A percentile compares a stretch with the other conserved stretches of the same genome.
These are phyloP conservation scores for Rhopalosiphum nymphaeae DNA, from an alignment of 2,888 invertebrate species.

Conservation along the genomic window DNA sequence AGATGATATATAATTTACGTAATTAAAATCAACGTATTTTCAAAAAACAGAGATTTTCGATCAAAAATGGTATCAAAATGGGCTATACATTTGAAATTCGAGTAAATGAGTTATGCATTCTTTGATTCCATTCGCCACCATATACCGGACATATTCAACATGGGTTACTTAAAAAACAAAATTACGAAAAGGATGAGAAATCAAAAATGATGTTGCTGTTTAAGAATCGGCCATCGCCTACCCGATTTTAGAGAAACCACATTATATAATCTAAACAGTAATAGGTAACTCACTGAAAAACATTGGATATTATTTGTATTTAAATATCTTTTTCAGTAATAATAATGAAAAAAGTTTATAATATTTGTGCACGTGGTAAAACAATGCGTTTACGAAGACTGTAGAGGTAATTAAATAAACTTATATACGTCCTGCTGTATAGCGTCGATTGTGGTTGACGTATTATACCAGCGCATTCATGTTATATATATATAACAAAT, in stretches of 20 bases:
- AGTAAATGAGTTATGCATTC: background rate
- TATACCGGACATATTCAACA: background rate
- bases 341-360: background rate
- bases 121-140: background rate
- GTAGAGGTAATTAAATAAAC: background rate
- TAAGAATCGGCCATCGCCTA: background rate
- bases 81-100: background rate
- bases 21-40: background rate
- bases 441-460: background rate
- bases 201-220: background rate
- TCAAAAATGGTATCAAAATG: background rate
- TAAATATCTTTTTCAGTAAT: background rate
- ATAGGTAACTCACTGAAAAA: background rate
- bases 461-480: background rate
- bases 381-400: background rate
- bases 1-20: no score
- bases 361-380: background rate
- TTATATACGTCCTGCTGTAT: background rate
- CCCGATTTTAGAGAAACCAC: background rate
- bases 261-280: background rate
- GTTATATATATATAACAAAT: background rate
- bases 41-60: background rate
- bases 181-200: background rate
- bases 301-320: background rate
- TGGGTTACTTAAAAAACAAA: background rate